phyloP scores from a whole-genome alignment of 2,888 invertebrate species.

The Thyatira batis region DNA sequence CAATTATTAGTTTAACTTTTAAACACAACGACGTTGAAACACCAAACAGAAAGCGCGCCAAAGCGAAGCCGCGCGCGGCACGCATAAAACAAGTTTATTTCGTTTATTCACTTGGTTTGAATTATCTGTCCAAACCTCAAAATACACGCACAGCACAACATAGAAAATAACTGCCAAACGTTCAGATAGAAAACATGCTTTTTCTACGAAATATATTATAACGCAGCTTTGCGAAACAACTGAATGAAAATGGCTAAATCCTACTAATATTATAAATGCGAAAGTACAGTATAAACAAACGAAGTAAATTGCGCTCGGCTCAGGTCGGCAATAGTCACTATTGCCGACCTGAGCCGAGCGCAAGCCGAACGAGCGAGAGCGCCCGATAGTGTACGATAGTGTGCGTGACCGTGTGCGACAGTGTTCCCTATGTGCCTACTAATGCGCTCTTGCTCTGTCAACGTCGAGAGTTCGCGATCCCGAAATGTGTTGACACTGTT shows the following conservation, averaged over 20 bases:
- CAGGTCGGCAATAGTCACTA: too few species aligned
- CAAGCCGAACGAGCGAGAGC: not conserved
- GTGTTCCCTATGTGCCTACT: not conserved
- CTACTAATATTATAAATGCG: too few species aligned
- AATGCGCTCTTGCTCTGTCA: too few species aligned
- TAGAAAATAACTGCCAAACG: not conserved
- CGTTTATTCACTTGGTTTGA: not conserved
- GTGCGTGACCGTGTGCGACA: not conserved
- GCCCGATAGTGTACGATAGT: slow-evolving; percentile 1
- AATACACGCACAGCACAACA: not conserved
- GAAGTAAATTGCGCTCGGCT: too few species aligned
- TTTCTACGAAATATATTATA: not conserved
- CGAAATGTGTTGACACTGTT: too few species aligned
- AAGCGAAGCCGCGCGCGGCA: not conserved
- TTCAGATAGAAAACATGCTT: not conserved
- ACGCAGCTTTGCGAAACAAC: too few species aligned
- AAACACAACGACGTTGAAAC: too few species aligned
- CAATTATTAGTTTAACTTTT: too few species aligned
- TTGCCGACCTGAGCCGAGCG: not conserved
- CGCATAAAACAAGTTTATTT: not conserved
- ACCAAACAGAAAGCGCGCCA: too few species aligned
- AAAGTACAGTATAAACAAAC: too few species aligned
- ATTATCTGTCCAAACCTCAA: not conserved
- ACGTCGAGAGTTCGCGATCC: too few species aligned
- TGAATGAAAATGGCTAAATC: too few species aligned